These are phyloP conservation scores for Melitaea athalia DNA, from an alignment of 2,888 invertebrate species.

Conservation along the genomic window DNA sequence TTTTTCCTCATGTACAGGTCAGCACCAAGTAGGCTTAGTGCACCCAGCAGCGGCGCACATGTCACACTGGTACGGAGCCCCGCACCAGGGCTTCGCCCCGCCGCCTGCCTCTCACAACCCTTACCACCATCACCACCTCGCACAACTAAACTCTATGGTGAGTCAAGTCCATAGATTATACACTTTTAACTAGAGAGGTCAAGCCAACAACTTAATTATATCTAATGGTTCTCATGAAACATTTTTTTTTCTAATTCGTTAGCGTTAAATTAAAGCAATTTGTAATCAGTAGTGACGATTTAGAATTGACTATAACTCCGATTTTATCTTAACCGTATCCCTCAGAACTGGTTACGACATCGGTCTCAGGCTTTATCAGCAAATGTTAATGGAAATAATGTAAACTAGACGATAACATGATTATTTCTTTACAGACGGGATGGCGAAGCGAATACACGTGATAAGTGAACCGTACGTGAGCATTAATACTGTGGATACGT, in stretches of 20 bases:
- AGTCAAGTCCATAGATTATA: too few relatives aligned
- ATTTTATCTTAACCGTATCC: not conserved
- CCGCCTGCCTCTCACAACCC: constrained; percentile 85
- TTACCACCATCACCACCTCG: constrained; percentile 84
- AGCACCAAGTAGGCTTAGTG: constrained; percentile 85
- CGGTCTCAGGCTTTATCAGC: not conserved
- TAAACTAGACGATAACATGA: constrained; percentile 35
- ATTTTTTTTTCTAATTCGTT: not conserved
- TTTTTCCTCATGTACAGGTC: constrained; percentile 67
- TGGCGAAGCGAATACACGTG: constrained; percentile 97
- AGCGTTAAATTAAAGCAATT: not conserved
- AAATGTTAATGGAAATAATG: constrained; percentile 4
- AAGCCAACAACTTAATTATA: not conserved
- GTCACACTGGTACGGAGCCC: constrained; percentile 86
- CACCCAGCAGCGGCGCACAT: constrained; percentile 86
- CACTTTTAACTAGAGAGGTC: too few relatives aligned
- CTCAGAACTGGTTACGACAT: not conserved
- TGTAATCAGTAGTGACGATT: constrained; percentile 2
- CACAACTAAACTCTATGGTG: constrained; percentile 86
- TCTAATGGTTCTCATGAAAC: not conserved
- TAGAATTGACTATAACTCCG: not conserved
- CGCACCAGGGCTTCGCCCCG: constrained; percentile 84
- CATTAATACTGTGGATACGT: constrained; percentile 46
- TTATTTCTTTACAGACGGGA: constrained; percentile 87
- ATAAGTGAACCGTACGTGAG: constrained; percentile 82